Evolutionary conservation across 2,113 vertebrate species (phyloP).

Genomic region (Cavia aperea): DNA sequence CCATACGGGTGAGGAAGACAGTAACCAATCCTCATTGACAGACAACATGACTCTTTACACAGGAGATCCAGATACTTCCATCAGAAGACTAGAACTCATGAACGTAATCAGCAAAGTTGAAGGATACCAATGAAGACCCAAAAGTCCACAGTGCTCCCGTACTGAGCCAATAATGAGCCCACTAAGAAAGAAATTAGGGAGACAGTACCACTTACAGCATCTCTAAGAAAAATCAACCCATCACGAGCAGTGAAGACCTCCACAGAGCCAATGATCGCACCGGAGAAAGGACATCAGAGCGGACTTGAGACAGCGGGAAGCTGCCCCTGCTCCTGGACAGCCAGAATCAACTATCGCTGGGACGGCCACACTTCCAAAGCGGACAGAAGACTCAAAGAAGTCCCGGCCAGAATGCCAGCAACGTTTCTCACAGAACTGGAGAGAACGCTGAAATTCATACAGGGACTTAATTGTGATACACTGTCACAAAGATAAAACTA

Average conservation of each 20-base stretch:
- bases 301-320: background rate
- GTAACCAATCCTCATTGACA: background rate
- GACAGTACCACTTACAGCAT: background rate
- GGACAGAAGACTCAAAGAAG: background rate
- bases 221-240: background rate
- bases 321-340: background rate
- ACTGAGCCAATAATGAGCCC: background rate
- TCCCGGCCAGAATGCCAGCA: background rate
- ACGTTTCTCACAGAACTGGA: background rate
- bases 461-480: background rate
- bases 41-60: background rate
- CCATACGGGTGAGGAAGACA: background rate
- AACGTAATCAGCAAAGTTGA: background rate
- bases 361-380: background rate
- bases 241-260: background rate
- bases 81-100: background rate
- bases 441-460: background rate
- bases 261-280: background rate
- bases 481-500: background rate
- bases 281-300: background rate
- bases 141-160: background rate
- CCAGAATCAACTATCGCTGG: background rate
- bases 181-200: background rate
- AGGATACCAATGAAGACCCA: background rate
- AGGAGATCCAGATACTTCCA: background rate